Conservation (phyloP, 2,113 vertebrate genomes). For the Lepus europaeus region DNA sequence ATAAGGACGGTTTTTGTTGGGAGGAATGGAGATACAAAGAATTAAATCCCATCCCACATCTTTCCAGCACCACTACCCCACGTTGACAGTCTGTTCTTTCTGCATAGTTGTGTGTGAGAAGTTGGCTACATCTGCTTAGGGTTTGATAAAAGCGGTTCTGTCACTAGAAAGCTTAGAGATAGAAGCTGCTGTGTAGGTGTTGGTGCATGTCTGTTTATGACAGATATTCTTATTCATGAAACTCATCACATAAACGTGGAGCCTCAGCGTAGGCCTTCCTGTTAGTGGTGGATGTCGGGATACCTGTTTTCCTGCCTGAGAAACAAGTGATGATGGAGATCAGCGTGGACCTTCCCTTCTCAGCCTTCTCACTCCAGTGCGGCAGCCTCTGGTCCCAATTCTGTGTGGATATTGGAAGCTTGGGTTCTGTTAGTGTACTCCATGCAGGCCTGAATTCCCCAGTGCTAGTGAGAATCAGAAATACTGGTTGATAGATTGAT, state of each 20-base stretch:
- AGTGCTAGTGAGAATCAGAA: conserved; percentile 2
- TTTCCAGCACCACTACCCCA: background rate
- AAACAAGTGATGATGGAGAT: background rate
- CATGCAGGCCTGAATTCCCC: background rate
- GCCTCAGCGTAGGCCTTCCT: background rate
- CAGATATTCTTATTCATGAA: background rate
- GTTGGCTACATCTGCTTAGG: background rate
- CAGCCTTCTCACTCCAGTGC: background rate
- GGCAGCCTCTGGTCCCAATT: background rate
- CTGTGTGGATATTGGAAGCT: background rate
- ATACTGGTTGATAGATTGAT: background rate
- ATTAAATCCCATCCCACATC: background rate
- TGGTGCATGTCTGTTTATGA: background rate
- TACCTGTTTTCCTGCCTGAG: background rate
- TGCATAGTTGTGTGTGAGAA: background rate
- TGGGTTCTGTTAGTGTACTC: background rate
- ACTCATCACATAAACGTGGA: background rate
- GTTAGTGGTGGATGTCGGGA: background rate
- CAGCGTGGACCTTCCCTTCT: background rate
- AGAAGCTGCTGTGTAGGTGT: background rate
- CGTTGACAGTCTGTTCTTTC: background rate
- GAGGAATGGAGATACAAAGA: background rate
- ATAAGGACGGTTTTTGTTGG: background rate
- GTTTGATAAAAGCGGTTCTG: background rate
- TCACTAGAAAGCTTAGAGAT: background rate